These are phyloP conservation scores for Acanthurus lineatus DNA, from an alignment of 2,797 vertebrate genomes.

Conservation along the genomic window DNA sequence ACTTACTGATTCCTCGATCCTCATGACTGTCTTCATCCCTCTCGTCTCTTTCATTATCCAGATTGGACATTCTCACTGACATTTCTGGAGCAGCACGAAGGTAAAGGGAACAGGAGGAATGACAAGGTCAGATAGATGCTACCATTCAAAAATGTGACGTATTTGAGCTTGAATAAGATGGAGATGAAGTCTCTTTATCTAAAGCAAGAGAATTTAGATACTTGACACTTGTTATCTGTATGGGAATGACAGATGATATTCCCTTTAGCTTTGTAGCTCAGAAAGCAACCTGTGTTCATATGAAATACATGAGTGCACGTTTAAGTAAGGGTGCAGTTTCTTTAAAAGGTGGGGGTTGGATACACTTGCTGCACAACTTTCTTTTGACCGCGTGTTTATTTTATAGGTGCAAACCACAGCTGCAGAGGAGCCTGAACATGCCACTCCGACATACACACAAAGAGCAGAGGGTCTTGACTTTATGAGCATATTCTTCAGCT, in stretches of 20 bases:
- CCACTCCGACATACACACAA: not conserved
- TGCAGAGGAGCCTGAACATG: no score
- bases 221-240: not conserved
- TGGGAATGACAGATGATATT: not conserved
- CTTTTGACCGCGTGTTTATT: no score
- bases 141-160: not conserved
- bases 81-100: constrained; percentile 87
- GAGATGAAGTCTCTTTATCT: not conserved
- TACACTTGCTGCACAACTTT: no score
- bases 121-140: constrained; percentile 3
- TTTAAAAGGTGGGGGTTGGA: not conserved
- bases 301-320: no score
- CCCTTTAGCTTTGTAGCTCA: no score
- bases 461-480: not conserved
- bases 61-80: constrained; percentile 99
- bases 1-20: constrained; percentile 97
- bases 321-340: not conserved
- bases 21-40: constrained; percentile 97
- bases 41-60: constrained; percentile 97
- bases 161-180: not conserved
- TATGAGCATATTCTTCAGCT: constrained; percentile 29
- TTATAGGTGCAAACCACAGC: no score
- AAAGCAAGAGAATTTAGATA: not conserved
- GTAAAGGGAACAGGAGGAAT: constrained; percentile 3
- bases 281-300: no score